Base-by-base conservation (phyloP, 2,113 vertebrate species). In the Corythornis cristatus region DNA sequence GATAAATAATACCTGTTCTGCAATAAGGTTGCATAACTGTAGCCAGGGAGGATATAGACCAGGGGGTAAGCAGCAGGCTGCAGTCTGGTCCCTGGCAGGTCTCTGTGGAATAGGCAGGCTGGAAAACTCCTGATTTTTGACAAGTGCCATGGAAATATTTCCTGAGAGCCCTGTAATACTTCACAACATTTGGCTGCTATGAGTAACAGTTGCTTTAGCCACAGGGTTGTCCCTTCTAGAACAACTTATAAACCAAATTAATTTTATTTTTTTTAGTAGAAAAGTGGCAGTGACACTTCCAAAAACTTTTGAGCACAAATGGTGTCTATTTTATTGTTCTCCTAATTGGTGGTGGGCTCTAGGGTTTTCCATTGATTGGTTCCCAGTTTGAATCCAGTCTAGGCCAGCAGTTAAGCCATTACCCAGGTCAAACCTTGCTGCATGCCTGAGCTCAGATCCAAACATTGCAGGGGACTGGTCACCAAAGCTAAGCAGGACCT, bases 101-200 rank as follows among this genome's bases (percentile, higher is more conserved):
- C 1, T 7, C 77, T 84, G 77, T 75, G 88, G 45, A 35, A 7
- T 26, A 11, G 6, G 1, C 13, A 43, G 62, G 28, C 71, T 87
- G 74, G 64, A 93, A 74, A 91, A 11, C 60, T 82, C 58, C 67
- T 48, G 43, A 28, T 83, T 53, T 83, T 53, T 83, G 40, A 87
- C 51, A 88, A 95, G 40, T 62, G 25, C 82, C 56, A 9, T 77
- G 87, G 91, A 93, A 93, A 60, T 89, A 80, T 22, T 92, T 95
- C 67, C 87, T 42, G 71, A 80, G 80, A 53, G 50, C 20, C 25
- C 11, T 26, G 11, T 23, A 67, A 40, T 58, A n/a, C 53, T 83
- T 79, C n/a, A 83, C 72, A 91, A 77, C 23, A 25, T 28, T 61
- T 90, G 51, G 18, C 61, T 86, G 43, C 46, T 89, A 19, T 2